Base-by-base conservation (phyloP, 2,888 invertebrate species). In the Caradrina clavipalpis region DNA sequence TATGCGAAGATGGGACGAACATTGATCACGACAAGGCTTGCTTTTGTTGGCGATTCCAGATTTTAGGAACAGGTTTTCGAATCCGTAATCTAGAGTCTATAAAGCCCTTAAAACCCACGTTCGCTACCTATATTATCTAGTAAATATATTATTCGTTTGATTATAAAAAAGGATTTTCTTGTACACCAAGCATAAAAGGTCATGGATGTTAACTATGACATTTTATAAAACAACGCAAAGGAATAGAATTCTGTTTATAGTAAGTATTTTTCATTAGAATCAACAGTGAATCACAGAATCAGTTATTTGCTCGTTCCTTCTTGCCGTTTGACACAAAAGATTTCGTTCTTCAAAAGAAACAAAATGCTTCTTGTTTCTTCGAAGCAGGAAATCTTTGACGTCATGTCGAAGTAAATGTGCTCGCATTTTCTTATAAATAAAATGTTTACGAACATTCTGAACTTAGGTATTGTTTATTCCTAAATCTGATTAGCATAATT, bases 251-350 rank as follows among this genome's bases (percentile, higher is more conserved):
- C 15, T 17, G 13, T 13, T 13, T 42, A 42, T 15, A 13, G 21
- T 22, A 10, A 39, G 49, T 54, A 61, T 54, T 39, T 50, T 56
- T 51, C 42, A 56, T 39, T 45, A 63, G 2, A 56, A 56, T 22
- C 55, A 50, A 63, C 26, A 64, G 15, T 17, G 49, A 13, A 55
- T 35, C 42, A 59, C 22, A 35, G 45, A 66, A 45, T 56, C 42
- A 26, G 54, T n/a, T 55, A 59, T 56, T 73, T 45, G 11, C 35
- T 50, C 19, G 17, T 35, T 59, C 45, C 31, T 58, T 17, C 26
- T 66, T 50, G 6, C 17, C 63, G 35, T 65, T 50, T 65, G 49
- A 66, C 39, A 73, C 66, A 73, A 73, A 73, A 65, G 45, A 59
- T 39, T 62, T 49, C 22, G 17, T 31, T 26, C 17, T 35, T 59